Evolutionary conservation across 2,888 invertebrate genomes (phyloP).

Genomic region (Cataglyphis altisquamis): DNA sequence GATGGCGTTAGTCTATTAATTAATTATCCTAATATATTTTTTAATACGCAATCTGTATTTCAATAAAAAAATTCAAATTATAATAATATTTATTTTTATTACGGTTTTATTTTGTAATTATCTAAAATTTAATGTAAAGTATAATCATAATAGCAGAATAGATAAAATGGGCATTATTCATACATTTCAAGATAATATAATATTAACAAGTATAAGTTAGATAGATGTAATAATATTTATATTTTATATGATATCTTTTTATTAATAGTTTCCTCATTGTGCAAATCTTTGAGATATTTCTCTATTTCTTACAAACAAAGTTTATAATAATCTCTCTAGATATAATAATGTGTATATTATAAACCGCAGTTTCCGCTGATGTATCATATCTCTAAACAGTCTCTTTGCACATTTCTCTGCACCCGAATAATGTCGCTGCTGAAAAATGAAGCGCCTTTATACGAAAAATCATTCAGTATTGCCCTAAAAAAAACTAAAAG

Average conservation of each 20-base stretch:
- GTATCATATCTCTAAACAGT: neutral
- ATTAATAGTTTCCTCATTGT: neutral
- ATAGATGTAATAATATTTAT: neutral
- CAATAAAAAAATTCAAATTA: neutral
- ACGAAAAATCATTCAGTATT: neutral
- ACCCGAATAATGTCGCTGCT: neutral
- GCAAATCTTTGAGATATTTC: neutral
- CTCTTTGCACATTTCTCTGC: neutral
- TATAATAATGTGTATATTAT: conserved; percentile 8
- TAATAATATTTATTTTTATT: neutral
- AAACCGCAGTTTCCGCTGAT: conserved; percentile 13
- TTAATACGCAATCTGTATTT: neutral
- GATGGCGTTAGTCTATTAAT: conserved; percentile 18
- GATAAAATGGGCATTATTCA: neutral
- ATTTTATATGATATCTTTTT: neutral
- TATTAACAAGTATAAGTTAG: neutral
- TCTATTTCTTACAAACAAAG: neutral
- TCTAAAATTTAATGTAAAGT: neutral
- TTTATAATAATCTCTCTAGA: neutral
- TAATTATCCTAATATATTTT: neutral
- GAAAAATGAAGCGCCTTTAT: neutral
- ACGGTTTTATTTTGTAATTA: neutral
- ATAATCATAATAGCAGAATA: neutral
- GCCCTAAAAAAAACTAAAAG: neutral
- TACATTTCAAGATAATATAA: neutral